phyloP scores from a whole-genome alignment of 2,113 vertebrate genomes.

The Mirza zaza region DNA sequence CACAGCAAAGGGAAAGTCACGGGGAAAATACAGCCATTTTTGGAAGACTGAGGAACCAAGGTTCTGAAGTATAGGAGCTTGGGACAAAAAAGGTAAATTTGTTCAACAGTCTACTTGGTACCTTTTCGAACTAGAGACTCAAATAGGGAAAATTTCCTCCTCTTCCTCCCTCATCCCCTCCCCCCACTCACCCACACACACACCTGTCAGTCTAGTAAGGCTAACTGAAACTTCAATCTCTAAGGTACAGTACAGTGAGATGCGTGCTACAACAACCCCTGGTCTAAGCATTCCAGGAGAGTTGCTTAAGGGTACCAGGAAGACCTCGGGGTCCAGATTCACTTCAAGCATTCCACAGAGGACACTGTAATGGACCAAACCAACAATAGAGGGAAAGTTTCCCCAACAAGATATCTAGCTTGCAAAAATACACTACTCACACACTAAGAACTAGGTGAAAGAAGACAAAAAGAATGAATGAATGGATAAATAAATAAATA shows the following conservation, averaged over 20 bases:
- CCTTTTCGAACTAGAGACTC: not conserved
- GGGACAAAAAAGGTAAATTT: not conserved
- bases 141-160: not conserved
- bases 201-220: not conserved
- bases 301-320: not conserved
- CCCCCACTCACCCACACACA: too few relatives aligned
- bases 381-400: not conserved
- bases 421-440: not conserved
- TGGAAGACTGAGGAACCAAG: not conserved
- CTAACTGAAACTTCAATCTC: not conserved
- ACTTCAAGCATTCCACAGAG: not conserved
- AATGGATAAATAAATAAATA: too few relatives aligned
- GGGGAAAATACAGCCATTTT: not conserved
- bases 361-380: not conserved
- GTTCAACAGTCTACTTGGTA: not conserved
- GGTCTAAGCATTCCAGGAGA: not conserved
- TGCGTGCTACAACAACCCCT: not conserved
- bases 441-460: too few relatives aligned
- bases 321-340: not conserved
- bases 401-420: not conserved
- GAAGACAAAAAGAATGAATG: too few relatives aligned
- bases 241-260: not conserved
- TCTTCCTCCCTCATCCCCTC: not conserved
- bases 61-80: not conserved
- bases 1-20: not conserved